Conservation (phyloP, 2,888 invertebrate species). For the Parelbella ahira region DNA sequence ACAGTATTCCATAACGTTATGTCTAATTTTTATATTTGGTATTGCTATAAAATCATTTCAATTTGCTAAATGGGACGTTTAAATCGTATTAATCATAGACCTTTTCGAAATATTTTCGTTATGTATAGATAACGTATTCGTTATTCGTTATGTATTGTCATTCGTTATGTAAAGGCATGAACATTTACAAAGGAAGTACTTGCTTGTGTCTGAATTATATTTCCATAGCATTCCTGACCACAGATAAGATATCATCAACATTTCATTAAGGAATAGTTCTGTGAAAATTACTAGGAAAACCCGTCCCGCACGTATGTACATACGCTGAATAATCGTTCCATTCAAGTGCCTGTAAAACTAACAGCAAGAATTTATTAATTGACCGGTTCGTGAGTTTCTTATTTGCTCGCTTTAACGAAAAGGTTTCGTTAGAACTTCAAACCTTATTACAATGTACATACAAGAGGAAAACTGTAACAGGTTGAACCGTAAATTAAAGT, state of each 20-base stretch:
- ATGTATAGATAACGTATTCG: too few relatives aligned
- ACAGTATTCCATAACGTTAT: too few relatives aligned
- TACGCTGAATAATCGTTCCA: slow-evolving; percentile 24
- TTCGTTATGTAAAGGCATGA: too few relatives aligned
- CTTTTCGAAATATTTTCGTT: too few relatives aligned
- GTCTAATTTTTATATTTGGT: neutral
- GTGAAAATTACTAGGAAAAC: slow-evolving; percentile 22
- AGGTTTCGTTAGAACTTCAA: slow-evolving; percentile 8
- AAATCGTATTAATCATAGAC: too few relatives aligned
- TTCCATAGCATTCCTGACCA: slow-evolving; percentile 10
- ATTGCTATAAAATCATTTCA: neutral
- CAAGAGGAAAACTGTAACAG: slow-evolving; percentile 1
- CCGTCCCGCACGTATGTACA: slow-evolving; percentile 22
- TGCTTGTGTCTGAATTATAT: too few relatives aligned
- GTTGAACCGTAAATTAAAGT: slow-evolving; percentile 14
- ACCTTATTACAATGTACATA: slow-evolving; percentile 9
- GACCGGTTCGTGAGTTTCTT: slow-evolving; percentile 16
- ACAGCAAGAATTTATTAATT: slow-evolving; percentile 26
- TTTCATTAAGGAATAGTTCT: slow-evolving; percentile 15
- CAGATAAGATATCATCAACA: slow-evolving; percentile 14
- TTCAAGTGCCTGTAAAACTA: slow-evolving; percentile 25
- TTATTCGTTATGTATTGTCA: too few relatives aligned
- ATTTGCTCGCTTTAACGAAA: slow-evolving; percentile 12
- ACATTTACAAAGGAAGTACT: slow-evolving; percentile 5
- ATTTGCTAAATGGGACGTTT: too few relatives aligned